A percentile compares a stretch with the other conserved stretches of the same genome.
Conservation (phyloP, 2,113 vertebrate species). For the Nothocercus julius region DNA sequence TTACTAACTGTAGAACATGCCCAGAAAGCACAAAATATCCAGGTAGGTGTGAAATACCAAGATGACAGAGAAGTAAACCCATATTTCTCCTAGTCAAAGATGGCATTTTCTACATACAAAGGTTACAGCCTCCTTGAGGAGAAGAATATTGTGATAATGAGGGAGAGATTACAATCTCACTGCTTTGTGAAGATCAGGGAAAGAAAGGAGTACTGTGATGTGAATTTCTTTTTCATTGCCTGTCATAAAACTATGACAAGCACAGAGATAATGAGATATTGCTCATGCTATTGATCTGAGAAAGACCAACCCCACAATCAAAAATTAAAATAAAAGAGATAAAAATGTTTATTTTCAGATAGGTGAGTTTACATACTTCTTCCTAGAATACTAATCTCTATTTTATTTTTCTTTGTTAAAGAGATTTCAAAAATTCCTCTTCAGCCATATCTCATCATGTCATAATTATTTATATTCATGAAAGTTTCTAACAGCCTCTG, state of each 20-base stretch:
- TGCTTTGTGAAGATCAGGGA: background rate
- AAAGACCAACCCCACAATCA: background rate
- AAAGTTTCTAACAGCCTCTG: slow-evolving; percentile 17
- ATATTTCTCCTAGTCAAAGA: background rate
- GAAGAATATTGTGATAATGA: background rate
- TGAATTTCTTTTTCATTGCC: background rate
- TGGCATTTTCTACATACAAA: background rate
- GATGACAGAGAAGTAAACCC: background rate
- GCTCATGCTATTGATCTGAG: background rate
- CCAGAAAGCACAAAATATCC: background rate
- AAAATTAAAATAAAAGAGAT: background rate
- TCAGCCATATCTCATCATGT: slow-evolving; percentile 19
- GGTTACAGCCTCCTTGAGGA: background rate
- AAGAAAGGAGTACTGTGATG: background rate
- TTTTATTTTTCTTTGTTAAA: background rate
- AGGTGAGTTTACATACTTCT: background rate
- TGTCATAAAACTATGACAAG: background rate
- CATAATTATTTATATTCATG: slow-evolving; percentile 7
- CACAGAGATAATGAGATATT: background rate
- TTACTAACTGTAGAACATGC: background rate
- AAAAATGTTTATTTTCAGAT: background rate
- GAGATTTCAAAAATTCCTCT: slow-evolving; percentile 35
- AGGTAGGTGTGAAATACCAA: background rate
- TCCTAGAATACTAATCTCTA: background rate
- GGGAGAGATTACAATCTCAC: background rate